These are phyloP conservation scores for Coenonympha arcania DNA, from an alignment of 2,888 invertebrate genomes.

Conservation along the genomic window DNA sequence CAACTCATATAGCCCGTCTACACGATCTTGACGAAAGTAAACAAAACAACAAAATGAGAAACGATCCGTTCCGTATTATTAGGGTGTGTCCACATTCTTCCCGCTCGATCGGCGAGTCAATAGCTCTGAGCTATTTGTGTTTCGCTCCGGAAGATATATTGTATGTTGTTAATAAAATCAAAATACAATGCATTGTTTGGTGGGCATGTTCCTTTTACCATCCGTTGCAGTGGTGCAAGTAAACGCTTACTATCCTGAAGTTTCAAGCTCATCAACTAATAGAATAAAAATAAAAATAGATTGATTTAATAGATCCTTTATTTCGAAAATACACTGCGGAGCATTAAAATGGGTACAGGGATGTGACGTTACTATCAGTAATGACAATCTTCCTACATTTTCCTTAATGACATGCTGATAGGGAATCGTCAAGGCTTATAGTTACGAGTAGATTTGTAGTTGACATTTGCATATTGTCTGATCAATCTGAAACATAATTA, in stretches of 20 bases:
- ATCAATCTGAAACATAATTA: background rate
- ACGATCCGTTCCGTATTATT: constrained; percentile 10
- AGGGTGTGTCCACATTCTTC: constrained; percentile 15
- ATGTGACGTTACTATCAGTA: background rate
- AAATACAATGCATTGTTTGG: background rate
- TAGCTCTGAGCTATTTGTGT: constrained; percentile 10
- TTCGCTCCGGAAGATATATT: constrained; percentile 1
- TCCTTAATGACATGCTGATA: background rate
- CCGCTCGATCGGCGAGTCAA: constrained; percentile 12
- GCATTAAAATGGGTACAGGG: background rate
- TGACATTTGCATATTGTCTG: constrained; percentile 2
- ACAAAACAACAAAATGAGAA: constrained; percentile 19
- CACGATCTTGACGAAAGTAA: constrained; percentile 16
- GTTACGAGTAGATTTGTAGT: background rate
- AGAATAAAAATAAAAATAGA: too few relatives aligned
- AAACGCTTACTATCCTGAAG: too few relatives aligned
- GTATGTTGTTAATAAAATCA: background rate
- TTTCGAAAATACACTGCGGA: too few relatives aligned
- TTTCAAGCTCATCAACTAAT: too few relatives aligned
- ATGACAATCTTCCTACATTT: background rate
- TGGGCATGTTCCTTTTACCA: background rate
- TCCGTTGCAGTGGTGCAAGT: background rate
- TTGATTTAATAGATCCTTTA: too few relatives aligned
- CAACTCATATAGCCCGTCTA: background rate
- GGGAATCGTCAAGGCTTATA: background rate